These are phyloP conservation scores for Marcusenius ussheri DNA, from an alignment of 2,113 vertebrate species.

Conservation along the genomic window DNA sequence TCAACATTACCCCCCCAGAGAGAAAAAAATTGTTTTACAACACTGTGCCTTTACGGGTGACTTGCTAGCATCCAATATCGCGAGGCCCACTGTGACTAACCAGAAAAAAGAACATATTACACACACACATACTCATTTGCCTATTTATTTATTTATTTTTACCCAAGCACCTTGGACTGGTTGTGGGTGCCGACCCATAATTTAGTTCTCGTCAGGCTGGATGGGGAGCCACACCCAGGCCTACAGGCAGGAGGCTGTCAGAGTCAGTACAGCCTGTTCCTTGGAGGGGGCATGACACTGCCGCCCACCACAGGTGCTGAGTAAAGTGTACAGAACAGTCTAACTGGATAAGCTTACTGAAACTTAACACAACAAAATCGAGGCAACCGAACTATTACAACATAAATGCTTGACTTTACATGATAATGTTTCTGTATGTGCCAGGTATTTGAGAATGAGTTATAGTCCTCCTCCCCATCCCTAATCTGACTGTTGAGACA, in stretches of 20 bases:
- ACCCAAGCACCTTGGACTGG: neutral
- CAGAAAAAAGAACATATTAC: neutral
- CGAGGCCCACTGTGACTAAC: neutral
- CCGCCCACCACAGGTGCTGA: neutral
- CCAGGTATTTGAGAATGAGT: neutral
- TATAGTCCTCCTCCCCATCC: neutral
- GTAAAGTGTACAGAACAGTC: neutral
- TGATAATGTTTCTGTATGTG: neutral
- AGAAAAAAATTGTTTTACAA: slow-evolving; percentile 32
- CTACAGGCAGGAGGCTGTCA: neutral
- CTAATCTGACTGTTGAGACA: neutral
- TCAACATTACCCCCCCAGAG: slow-evolving; percentile 56
- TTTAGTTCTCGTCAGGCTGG: neutral
- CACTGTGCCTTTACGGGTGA: neutral
- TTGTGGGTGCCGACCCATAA: neutral
- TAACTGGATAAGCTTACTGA: neutral
- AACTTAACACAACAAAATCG: neutral
- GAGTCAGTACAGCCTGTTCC: neutral
- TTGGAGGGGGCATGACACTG: neutral
- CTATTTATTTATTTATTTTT: neutral
- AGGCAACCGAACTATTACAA: neutral
- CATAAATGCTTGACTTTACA: neutral
- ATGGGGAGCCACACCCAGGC: neutral
- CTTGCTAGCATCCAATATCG: neutral
- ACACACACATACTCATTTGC: neutral